Evolutionary conservation across 2,888 invertebrate species (phyloP), one percentile per base, ranked within the genome.

Genomic region (Plutella xylostella): DNA sequence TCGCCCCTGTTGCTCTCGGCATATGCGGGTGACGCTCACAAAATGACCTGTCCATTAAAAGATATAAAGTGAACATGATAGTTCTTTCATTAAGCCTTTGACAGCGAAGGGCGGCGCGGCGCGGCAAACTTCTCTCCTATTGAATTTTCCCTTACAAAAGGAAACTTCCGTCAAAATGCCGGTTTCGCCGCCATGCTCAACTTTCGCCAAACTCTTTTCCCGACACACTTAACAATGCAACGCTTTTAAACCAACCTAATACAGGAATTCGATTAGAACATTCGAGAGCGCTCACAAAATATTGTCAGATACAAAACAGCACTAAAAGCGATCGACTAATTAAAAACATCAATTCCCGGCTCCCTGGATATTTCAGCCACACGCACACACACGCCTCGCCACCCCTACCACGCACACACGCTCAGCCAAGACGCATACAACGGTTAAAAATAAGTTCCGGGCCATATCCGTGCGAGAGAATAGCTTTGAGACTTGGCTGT

Each of bases 281-380:
- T 28, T 28, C 28, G n/a, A 28, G n/a, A n/a, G n/a, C n/a, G n/a
- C n/a, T 14, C 17, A 15, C 6, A 15, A 34, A 40, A 21, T 14
- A 34, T 42, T 30, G 33, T 21, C 20, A 22, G 33, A 11, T 61
- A 63, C 38, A 48, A 44, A 25, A 25, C 25, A 63, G 69, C 37
- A 37, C 72, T 72, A 78, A 80, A 79, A 77, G 68, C 76, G 71
- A 74, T 76, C 72, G 68, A 80, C 82, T 82, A 82, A 82, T 82
- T 82, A 82, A 82, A 80, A 82, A 80, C 80, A 82, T 82, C 82
- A 80, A 82, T 79, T 82, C 74, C 68, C 68, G 59, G 68, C 67
- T 62, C 68, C 57, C 64, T 68, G 76, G 72, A 75, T 78, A 78
- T 78, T 75, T 80, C 76, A 77, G 72, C 74, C 70, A 64, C 70